phyloP scores from a whole-genome alignment of 2,113 vertebrate species.

The Cettia cetti region DNA sequence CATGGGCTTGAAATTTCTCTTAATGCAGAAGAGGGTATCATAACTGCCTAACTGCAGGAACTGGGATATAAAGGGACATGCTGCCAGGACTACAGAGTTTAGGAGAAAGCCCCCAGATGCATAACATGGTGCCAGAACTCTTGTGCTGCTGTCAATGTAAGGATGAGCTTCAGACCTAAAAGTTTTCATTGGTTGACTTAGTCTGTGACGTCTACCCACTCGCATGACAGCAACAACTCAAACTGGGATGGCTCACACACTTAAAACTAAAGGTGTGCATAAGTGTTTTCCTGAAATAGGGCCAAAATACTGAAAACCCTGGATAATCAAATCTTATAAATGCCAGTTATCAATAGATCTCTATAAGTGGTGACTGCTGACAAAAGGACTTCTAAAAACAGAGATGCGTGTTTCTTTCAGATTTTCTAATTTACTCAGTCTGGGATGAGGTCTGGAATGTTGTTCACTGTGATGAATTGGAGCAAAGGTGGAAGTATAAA shows the following conservation, averaged over 20 bases:
- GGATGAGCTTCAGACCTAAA: background rate
- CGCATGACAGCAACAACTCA: accelerated
- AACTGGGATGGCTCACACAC: accelerated
- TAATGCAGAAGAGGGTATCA: background rate
- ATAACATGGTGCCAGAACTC: accelerated
- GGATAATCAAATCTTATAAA: background rate
- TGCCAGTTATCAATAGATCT: background rate
- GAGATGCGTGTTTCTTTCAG: background rate
- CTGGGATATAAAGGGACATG: background rate
- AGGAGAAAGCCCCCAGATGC: background rate
- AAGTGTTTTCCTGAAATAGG: background rate
- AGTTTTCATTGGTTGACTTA: background rate
- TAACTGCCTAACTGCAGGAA: background rate
- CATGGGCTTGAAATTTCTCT: background rate
- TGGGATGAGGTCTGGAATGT: accelerated
- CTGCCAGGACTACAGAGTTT: background rate
- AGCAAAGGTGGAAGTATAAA: background rate
- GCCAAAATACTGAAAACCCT: background rate
- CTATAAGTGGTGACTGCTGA: background rate
- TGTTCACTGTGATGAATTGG: background rate
- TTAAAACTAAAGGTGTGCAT: background rate
- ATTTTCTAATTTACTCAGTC: background rate
- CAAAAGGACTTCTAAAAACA: background rate
- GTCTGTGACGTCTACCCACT: background rate
- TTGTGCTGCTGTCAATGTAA: accelerated